These are phyloP conservation scores for Notothenia coriiceps DNA, from an alignment of 2,113 vertebrate genomes.

Conservation along the genomic window DNA sequence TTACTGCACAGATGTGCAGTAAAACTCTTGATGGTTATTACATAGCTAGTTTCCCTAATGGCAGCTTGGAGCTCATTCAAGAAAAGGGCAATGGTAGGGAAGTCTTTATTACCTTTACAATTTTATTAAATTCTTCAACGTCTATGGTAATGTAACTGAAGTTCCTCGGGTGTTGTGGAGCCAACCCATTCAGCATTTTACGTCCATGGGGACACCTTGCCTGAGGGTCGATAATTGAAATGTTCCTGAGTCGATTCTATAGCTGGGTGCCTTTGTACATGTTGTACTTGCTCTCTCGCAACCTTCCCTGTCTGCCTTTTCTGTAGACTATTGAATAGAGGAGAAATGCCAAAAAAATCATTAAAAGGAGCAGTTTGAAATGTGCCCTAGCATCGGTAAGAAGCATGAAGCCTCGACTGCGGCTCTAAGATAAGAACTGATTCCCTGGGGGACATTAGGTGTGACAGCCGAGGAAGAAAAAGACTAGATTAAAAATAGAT, in stretches of 20 bases:
- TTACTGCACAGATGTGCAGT: background rate
- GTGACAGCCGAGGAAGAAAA: background rate
- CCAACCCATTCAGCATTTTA: too few species aligned
- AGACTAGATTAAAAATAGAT: background rate
- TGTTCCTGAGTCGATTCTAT: background rate
- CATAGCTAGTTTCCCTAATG: background rate
- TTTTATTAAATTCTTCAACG: background rate
- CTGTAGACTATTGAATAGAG: background rate
- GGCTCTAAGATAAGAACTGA: background rate
- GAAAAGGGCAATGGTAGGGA: too few species aligned
- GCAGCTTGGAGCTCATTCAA: background rate
- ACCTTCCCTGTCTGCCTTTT: background rate
- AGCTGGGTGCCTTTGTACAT: background rate
- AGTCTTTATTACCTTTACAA: background rate
- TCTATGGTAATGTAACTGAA: background rate
- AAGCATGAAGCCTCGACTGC: background rate
- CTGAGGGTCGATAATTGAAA: background rate
- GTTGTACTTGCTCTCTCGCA: background rate
- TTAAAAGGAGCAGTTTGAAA: background rate
- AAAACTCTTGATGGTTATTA: background rate
- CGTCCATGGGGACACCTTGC: too few species aligned
- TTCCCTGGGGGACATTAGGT: background rate
- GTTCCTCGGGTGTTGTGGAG: background rate
- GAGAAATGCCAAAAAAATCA: background rate
- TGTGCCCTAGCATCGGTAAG: background rate